Evolutionary conservation across 2,888 invertebrate genomes (phyloP).

Genomic region (Rhorus exstirpatorius): DNA sequence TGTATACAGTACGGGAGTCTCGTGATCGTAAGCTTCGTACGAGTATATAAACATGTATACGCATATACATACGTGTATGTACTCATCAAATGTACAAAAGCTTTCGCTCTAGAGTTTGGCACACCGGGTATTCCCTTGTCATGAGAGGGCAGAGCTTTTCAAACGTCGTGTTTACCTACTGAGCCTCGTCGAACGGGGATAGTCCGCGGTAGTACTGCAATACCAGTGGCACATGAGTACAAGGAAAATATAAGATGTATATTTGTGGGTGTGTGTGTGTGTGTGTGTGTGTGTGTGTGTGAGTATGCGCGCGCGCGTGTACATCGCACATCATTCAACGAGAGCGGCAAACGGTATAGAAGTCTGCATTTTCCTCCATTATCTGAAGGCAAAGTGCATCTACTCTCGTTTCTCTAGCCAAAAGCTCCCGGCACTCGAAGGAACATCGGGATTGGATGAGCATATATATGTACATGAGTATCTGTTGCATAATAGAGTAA

Average conservation of each 20-base stretch:
- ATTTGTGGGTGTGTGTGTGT: neutral
- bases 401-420: slow-evolving; percentile 53
- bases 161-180: slow-evolving; percentile 67
- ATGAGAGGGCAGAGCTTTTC: slow-evolving; percentile 54
- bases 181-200: slow-evolving; percentile 65
- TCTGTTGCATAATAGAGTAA: slow-evolving; percentile 53
- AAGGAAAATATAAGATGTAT: slow-evolving; percentile 18
- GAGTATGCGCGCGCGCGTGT: slow-evolving; percentile 15
- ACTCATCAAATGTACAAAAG: slow-evolving; percentile 8
- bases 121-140: slow-evolving; percentile 46
- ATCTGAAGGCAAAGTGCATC: slow-evolving; percentile 65
- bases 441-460: slow-evolving; percentile 15
- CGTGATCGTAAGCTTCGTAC: slow-evolving; percentile 33
- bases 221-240: slow-evolving; percentile 38
- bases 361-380: slow-evolving; percentile 63
- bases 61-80: slow-evolving; percentile 13
- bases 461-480: slow-evolving; percentile 8
- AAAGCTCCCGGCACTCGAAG: slow-evolving; percentile 29
- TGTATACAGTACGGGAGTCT: slow-evolving; percentile 8
- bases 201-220: slow-evolving; percentile 35
- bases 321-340: slow-evolving; percentile 48
- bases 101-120: slow-evolving; percentile 49
- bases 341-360: slow-evolving; percentile 18
- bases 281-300: neutral
- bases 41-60: too few species aligned